A percentile compares a stretch with the other conserved stretches of the same genome.
Conservation (phyloP, 2,113 vertebrate genomes). For the Gadus chalcogrammus region DNA sequence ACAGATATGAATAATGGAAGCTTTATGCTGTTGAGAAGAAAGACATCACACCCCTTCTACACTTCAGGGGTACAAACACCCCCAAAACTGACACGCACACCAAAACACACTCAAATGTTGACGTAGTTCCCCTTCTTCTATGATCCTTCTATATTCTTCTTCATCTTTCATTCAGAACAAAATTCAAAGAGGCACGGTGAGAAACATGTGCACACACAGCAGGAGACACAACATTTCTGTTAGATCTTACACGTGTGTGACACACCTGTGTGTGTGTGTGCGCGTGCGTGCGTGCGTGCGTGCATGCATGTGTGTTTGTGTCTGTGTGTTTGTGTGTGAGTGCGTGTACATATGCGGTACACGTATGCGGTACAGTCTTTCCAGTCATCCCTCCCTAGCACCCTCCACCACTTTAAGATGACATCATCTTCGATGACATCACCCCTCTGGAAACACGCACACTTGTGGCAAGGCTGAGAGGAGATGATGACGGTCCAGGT, state of each 20-base stretch:
- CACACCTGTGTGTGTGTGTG: slow-evolving; percentile 1
- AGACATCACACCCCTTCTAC: not conserved
- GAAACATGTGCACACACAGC: not conserved
- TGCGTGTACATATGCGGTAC: not conserved
- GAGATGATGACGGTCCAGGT: too few species aligned
- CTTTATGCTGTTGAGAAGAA: not conserved
- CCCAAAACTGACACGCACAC: not conserved
- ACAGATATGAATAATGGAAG: not conserved
- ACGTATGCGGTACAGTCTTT: not conserved
- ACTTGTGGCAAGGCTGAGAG: not conserved
- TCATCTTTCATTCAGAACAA: not conserved
- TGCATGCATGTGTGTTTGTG: not conserved
- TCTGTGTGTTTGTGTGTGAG: slow-evolving; percentile 1
- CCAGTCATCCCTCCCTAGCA: not conserved
- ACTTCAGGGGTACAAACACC: not conserved
- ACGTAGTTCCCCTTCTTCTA: not conserved
- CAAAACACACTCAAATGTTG: not conserved
- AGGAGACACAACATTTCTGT: too few species aligned
- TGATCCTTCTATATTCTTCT: not conserved
- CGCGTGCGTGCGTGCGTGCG: not conserved
- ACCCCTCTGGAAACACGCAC: slow-evolving; percentile 2
- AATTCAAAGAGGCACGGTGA: not conserved
- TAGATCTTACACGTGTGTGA: not conserved
- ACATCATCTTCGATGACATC: slow-evolving; percentile 45
- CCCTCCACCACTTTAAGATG: slow-evolving; percentile 16